Evolutionary conservation across 2,888 invertebrate species (phyloP), one percentile per base, ranked within the genome.

Genomic region (Nipponacmea schrenckii): DNA sequence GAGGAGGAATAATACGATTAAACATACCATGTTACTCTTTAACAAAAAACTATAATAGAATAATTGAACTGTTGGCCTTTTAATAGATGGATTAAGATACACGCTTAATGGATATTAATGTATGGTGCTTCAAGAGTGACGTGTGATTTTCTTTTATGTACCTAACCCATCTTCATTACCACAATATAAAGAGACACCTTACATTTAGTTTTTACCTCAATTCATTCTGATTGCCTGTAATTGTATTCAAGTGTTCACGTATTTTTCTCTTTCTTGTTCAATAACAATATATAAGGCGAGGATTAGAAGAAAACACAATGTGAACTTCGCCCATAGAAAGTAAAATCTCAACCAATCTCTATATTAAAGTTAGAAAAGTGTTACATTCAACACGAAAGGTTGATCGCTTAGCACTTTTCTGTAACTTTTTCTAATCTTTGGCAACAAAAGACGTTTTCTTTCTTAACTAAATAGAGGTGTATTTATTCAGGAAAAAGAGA

Each of bases 211-310:
- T 56, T 56, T 24, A 24, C 56, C 56, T 24, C 56, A 10, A 56
- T 56, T 56, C 56, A 24, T 56, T 56, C 20, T 56, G 20, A 56
- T 56, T 56, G 20, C 20, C 14, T 20, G 56, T 56, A 56, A 56
- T 56, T 56, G 56, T 56, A 56, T 56, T 56, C 56, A 56, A 56
- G 24, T 56, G 56, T 56, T 56, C 56, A 56, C 56, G 56, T 56
- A 56, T 24, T 56, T 56, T 56, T 56, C 56, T 56, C 56, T 56
- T 56, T 56, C 56, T 56, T 56, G 20, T 56, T 14, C 20, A 20
- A 12, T 14, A 56, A 56, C 56, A 56, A 56, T 56, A 56, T 20
- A 20, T 56, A 56, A 56, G 56, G 24, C 24, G 56, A 24, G 24
- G 20, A 56, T 56, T 24, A 14, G 10, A 24, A 56, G 56, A 56